Evolutionary conservation across 2,797 vertebrate species (phyloP), one percentile per base, ranked within the genome.

Genomic region (Pangasius sanitwongsei): DNA sequence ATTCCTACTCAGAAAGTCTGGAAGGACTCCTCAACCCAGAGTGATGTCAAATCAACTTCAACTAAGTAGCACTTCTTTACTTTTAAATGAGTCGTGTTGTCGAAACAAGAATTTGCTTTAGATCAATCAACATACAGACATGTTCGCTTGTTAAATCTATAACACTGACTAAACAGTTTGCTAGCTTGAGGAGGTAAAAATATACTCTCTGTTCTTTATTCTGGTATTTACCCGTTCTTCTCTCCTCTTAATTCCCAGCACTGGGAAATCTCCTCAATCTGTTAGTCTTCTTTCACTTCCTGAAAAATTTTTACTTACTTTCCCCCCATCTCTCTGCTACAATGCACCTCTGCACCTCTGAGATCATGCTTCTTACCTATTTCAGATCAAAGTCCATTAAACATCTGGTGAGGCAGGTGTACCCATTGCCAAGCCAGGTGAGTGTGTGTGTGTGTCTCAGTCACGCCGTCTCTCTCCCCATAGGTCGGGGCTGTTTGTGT

Each of bases 321-420:
- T 4, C 8, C 80, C 31, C 4, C 28, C 23, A 31, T 13, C 31
- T 55, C 23, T 77, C 44, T 28, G 12, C 2, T 53, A 53, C 75
- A 53, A 3, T 6, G 28, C 75, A 53, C n/a, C 53, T 53, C 55
- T 41, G 12, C n/a, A 16, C 48, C 81, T 55, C 75, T 5, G 41
- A 41, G 41, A 41, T 86, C 92, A 91, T 92, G 93, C 86, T 92
- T 91, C 94, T 95, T 93, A 94, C 94, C 93, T 91, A 95, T 81
- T 61, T 31, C 20, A 89, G 94, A 96, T 96, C 95, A 96, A 96
- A 95, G 94, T 92, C 91, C 92, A 90, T 90, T 82, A 69, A 93
- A 93, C 96, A 96, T 96, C 96, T 96, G 95, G 94, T 93, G 88
- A 87, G 2, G 92, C 92, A 48, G 89, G 92, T 90, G 90, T 91